phyloP scores from a whole-genome alignment of 2,888 invertebrate species.

The Isotomurus palustris region DNA sequence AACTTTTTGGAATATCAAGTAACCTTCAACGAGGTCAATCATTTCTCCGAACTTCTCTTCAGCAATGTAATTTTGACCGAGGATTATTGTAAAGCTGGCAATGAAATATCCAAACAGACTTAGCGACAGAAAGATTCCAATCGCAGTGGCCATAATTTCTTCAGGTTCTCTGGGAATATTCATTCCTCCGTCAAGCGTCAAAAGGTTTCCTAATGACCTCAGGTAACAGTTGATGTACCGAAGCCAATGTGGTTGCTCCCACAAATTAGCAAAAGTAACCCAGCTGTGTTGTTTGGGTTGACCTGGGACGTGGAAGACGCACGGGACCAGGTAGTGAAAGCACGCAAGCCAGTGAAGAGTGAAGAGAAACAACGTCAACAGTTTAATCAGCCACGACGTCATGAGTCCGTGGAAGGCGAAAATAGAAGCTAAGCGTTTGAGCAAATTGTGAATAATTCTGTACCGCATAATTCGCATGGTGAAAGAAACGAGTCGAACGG shows the following conservation, averaged over 20 bases:
- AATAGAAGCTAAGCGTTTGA: conserved; percentile 1
- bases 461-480: conserved; percentile 3
- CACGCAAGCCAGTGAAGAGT: conserved; percentile 25
- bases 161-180: conserved; percentile 16
- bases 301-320: conserved; percentile 3
- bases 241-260: conserved; percentile 12
- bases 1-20: conserved; percentile 34
- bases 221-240: conserved; percentile 30
- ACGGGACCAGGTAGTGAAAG: conserved; percentile 18
- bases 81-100: conserved; percentile 23
- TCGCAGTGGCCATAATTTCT: conserved; percentile 25
- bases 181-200: conserved; percentile 22
- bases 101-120: conserved; percentile 19
- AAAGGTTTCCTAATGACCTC: conserved; percentile 23
- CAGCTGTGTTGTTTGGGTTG: conserved; percentile 17
- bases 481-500: conserved; percentile 5
- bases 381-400: neutral
- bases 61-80: conserved; percentile 4
- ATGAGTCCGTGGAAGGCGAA: neutral
- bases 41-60: conserved; percentile 11
- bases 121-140: conserved; percentile 21
- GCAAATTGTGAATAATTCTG: conserved; percentile 3
- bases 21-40: conserved; percentile 22
- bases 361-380: conserved; percentile 6
- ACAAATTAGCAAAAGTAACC: conserved; percentile 25